A percentile compares a stretch with the other conserved stretches of the same genome.
Evolutionary conservation across 2,888 invertebrate species (phyloP).

Genomic region (Eupithecia subumbrata): DNA sequence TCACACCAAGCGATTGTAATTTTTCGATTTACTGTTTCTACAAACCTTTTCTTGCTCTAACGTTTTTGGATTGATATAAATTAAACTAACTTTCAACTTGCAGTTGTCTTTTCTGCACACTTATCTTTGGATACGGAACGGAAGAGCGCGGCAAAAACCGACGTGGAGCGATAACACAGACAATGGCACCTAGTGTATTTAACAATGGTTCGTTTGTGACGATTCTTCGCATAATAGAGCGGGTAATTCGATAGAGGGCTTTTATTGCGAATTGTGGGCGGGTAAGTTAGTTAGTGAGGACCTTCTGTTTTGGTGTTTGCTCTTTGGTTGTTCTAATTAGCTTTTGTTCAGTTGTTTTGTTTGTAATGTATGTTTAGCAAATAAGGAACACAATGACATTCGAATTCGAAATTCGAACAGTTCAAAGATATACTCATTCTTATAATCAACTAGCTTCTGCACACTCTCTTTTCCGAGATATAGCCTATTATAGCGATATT

Average conservation of each 20-base stretch:
- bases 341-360: constrained; percentile 23
- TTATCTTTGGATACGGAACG: constrained; percentile 61
- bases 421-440: not conserved
- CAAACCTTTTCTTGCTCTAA: not conserved
- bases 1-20: not conserved
- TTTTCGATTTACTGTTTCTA: not conserved
- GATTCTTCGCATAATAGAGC: constrained; percentile 81
- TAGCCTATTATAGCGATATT: no score
- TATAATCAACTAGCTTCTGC: not conserved
- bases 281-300: constrained; percentile 75
- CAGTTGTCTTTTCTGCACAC: constrained; percentile 54
- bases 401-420: not conserved
- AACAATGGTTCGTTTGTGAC: constrained; percentile 83
- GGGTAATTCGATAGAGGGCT: constrained; percentile 80
- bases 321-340: constrained; percentile 50
- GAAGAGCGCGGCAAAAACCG: constrained; percentile 80
- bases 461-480: no score
- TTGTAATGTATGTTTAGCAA: not conserved
- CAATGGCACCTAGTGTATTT: constrained; percentile 79
- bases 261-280: constrained; percentile 79
- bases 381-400: not conserved
- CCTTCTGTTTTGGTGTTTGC: constrained; percentile 62
- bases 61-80: not conserved
- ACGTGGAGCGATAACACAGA: constrained; percentile 79
- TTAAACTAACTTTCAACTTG: not conserved